Conservation (phyloP, 1,140 invertebrate genomes). For the Gryllus bimaculatus region DNA sequence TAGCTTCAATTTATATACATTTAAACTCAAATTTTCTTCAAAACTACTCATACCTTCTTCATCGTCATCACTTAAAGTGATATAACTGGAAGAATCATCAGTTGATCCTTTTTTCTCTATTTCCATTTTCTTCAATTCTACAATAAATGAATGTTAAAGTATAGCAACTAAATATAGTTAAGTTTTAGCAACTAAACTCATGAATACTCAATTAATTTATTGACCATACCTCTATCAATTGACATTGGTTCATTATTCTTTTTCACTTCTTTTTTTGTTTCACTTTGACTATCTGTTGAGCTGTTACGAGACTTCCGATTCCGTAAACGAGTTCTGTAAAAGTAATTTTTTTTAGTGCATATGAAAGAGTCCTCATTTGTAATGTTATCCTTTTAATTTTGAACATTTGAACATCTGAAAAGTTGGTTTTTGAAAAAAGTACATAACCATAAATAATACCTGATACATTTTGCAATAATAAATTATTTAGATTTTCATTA, state of each 20-base stretch:
- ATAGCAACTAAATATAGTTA: no score
- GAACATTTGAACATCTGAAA: no score
- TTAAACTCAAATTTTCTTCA: background rate
- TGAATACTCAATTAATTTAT: background rate
- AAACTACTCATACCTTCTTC: conserved; percentile 33
- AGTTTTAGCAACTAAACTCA: background rate
- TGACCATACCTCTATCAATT: background rate
- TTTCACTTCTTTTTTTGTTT: background rate
- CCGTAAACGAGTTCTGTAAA: conserved; percentile 11
- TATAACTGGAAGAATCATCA: conserved; percentile 41
- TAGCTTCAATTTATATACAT: background rate
- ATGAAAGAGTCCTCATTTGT: no score
- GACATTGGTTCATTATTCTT: background rate
- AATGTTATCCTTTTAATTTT: no score
- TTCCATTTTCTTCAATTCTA: background rate
- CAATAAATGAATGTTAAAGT: background rate
- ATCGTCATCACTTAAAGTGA: conserved; percentile 52
- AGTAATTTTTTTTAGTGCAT: background rate
- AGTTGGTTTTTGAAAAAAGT: no score
- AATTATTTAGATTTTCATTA: no score
- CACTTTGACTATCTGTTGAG: background rate
- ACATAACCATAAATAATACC: no score
- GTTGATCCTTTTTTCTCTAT: background rate
- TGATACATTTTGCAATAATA: no score
- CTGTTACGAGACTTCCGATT: conserved; percentile 10